Base-by-base conservation (phyloP, 1,140 invertebrate genomes). In the Choristoneura fumiferana region DNA sequence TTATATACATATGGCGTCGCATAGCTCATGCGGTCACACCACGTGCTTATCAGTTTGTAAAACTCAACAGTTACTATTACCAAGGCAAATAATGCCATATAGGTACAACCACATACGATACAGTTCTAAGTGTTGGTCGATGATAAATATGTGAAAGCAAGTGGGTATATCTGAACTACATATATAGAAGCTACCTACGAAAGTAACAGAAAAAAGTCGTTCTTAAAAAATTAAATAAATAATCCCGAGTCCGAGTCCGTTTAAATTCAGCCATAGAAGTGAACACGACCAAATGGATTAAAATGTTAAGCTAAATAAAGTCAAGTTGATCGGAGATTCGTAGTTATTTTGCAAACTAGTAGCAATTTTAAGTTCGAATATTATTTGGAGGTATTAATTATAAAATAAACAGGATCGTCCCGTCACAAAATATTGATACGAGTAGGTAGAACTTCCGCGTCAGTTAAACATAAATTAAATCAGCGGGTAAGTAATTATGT, bases 21-120 rank as follows among this genome's bases (percentile, higher is more conserved):
- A 71, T 71, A 73, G 74, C 65, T 59, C 56, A 29, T 56, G 54
- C 65, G 62, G 59, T 62, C 59, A 62, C 37, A 74, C 63, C 76
- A 78, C 73, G 71, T 73, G 78, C 77, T 87, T 87, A 87, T 87
- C 82, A 78, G 69, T 49, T 43, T 12, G 18, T 22, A 49, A 49
- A 45, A 45, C 40, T 45, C 15, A 45, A 49, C 43, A 22, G 43
- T 49, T 33, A 49, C 43, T 17, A 22, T 49, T 33, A 49, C 43
- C 43, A 22, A 13, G 3, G 43, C 43, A 49, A 49, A 49, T 49
- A 49, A 8, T 49, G 22, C 43, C 22, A 6, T 29, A 29, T 43
- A 43, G 17, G 15, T 9, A 14, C 43, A 13, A 29, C 12, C 10
- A 29, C 22, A 29, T 29, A 29, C 22, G 6, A 29, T 29, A 29